Conservation (phyloP, 2,113 vertebrate genomes). For the Scalopus aquaticus region DNA sequence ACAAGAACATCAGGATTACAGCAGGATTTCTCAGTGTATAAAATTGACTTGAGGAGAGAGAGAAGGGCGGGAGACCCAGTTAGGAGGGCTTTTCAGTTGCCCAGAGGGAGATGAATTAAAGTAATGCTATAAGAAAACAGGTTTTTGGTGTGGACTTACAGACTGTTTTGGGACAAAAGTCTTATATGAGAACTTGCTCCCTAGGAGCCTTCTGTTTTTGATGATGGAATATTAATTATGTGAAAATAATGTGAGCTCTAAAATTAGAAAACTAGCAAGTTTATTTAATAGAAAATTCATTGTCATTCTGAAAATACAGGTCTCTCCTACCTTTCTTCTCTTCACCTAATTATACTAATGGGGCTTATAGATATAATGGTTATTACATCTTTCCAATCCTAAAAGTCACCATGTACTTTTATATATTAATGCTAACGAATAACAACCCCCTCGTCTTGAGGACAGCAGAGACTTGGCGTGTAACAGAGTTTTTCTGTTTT, state of each 20-base stretch:
- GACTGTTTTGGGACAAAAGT: not conserved
- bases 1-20: not conserved
- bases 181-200: slow-evolving; percentile 39
- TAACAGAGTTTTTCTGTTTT: slow-evolving; percentile 54
- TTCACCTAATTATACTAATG: slow-evolving; percentile 60
- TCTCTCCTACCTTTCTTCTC: slow-evolving; percentile 58
- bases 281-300: slow-evolving; percentile 74
- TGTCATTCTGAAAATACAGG: slow-evolving; percentile 34
- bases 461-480: not conserved
- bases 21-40: not conserved
- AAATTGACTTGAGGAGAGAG: not conserved
- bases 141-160: not conserved
- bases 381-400: slow-evolving; percentile 28
- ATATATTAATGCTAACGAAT: slow-evolving; percentile 34
- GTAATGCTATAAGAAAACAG: not conserved
- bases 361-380: slow-evolving; percentile 14
- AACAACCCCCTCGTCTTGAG: not conserved
- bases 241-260: slow-evolving; percentile 61
- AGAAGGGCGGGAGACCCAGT: not conserved
- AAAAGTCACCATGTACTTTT: slow-evolving; percentile 56
- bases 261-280: slow-evolving; percentile 61
- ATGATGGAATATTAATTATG: slow-evolving; percentile 61
- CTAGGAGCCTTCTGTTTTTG: slow-evolving; percentile 55
- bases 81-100: not conserved
- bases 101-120: not conserved